These are phyloP conservation scores for Musca domestica DNA, from an alignment of 1,140 invertebrate genomes.

Conservation along the genomic window DNA sequence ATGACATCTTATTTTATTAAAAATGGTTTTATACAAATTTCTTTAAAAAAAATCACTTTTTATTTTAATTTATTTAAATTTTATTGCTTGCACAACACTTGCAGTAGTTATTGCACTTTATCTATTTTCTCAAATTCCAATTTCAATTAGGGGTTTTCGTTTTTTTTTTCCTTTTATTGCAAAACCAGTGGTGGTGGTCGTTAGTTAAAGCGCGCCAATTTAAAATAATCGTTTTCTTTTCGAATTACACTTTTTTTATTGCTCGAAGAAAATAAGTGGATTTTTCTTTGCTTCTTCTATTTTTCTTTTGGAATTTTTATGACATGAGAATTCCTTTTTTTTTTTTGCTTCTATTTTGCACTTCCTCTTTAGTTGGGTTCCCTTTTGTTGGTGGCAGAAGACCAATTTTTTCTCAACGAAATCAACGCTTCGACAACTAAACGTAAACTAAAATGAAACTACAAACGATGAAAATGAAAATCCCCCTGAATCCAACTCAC, in stretches of 20 bases:
- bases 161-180: background rate
- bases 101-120: no score
- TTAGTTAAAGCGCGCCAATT: background rate
- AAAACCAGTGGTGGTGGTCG: background rate
- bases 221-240: background rate
- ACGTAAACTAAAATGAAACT: slow-evolving; percentile 18
- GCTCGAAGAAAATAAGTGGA: no score
- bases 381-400: no score
- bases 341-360: background rate
- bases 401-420: background rate
- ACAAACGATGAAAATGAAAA: no score
- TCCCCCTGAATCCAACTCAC: no score
- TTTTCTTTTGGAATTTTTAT: background rate
- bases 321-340: no score
- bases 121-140: no score
- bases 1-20: slow-evolving; percentile 7
- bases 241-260: slow-evolving; percentile 1
- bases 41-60: background rate
- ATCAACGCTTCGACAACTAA: slow-evolving; percentile 18
- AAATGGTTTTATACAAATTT: background rate
- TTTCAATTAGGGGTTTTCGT: background rate
- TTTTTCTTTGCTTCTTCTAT: background rate
- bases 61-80: background rate
- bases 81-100: no score
- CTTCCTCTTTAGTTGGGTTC: background rate